phyloP scores from a whole-genome alignment of 2,797 vertebrate genomes.

The Silurus lanzhouensis region DNA sequence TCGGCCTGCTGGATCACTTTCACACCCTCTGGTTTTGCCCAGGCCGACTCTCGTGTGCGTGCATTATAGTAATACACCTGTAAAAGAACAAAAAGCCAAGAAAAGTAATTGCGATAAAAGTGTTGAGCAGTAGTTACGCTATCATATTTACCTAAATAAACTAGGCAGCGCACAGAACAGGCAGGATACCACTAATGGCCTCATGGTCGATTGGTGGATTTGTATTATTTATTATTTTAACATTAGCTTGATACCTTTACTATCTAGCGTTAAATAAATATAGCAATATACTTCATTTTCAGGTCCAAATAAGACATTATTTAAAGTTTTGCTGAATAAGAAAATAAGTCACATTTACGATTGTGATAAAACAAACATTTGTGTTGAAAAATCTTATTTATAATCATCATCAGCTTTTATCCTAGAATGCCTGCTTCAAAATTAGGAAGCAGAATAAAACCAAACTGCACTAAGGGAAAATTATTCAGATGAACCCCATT shows the following conservation, averaged over 20 bases:
- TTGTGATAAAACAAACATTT: neutral
- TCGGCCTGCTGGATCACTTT: constrained; percentile 98
- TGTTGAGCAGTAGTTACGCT: neutral
- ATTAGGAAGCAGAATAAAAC: no score
- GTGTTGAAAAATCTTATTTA: neutral
- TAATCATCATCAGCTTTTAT: neutral
- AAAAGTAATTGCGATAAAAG: neutral
- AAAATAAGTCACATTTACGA: neutral
- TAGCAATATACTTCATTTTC: no score
- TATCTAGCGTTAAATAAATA: no score
- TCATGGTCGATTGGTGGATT: no score
- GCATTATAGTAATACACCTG: constrained; percentile 98
- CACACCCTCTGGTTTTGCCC: constrained; percentile 95
- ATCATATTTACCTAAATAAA: neutral
- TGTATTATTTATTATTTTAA: no score
- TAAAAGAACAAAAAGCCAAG: neutral
- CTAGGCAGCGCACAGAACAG: neutral
- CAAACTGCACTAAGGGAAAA: no score
- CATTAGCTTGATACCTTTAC: no score
- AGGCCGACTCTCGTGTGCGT: constrained; percentile 92
- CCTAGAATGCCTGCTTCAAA: no score
- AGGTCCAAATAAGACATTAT: neutral
- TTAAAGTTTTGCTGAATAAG: neutral
- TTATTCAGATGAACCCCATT: neutral
- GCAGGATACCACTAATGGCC: neutral